Evolutionary conservation across 2,113 vertebrate genomes (phyloP), one percentile per base, ranked within the genome.

Genomic region (Solea senegalensis): DNA sequence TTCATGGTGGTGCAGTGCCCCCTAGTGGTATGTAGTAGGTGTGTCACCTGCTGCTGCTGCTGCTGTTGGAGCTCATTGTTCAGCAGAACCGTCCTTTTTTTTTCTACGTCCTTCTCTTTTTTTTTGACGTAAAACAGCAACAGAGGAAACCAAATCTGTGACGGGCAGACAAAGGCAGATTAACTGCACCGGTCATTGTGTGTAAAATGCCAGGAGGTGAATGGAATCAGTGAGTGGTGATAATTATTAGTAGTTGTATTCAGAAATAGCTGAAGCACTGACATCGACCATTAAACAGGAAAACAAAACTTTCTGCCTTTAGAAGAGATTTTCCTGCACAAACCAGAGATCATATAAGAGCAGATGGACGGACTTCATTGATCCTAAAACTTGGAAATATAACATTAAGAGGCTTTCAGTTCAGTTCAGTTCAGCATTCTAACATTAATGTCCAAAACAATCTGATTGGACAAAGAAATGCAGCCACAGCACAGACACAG

Each of bases 1-100:
- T 90, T 64, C 34, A 27, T 75, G 88, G 91, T 54, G 3, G 81
- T 87, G 64, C 60, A 93, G 77, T 93, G 92, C 88, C 93, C 91
- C 92, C 93, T 90, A 54, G 85, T 92, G 92, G 86, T 44, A 10
- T 0, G 0, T 0, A 2, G 16, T 14, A 0, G 7, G 58, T 27
- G 52, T n/a, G 28, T 14, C 65, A 51, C 34, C 43, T 46, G 46
- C 21, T 53, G 16, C 3, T 14, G 16, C 3, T 14, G 21, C 64
- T 21, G 34, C 39, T 46, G 64, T 28, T 68, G 49, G 12, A 12
- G 27, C 76, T 81, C 72, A 85, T 87, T 88, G 88, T 69, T 84
- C 77, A 84, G 76, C 86, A 74, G 78, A 59, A 76, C 72, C 72
- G 12, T 34, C 34, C 34, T 6, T 34, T 34, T 3, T 34, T 80